Evolutionary conservation across 2,797 vertebrate species (phyloP).

Genomic region (Phylloscopus collybita): DNA sequence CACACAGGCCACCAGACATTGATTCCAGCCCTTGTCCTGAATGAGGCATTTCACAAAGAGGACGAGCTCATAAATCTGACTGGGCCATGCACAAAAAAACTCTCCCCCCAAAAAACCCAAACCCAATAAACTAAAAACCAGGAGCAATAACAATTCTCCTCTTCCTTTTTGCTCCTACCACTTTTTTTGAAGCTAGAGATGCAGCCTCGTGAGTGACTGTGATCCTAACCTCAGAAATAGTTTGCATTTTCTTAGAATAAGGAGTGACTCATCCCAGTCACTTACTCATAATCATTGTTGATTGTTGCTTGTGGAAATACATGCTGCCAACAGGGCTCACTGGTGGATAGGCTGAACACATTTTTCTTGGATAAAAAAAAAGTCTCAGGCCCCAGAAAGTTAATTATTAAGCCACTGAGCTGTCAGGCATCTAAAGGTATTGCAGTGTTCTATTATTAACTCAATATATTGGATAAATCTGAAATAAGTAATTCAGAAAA

Average conservation of each 20-base stretch:
- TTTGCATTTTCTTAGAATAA: slow-evolving; percentile 58
- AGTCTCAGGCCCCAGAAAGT: background rate
- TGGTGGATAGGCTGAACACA: background rate
- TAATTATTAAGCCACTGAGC: slow-evolving; percentile 39
- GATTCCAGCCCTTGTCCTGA: slow-evolving; percentile 15
- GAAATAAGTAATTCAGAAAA: background rate
- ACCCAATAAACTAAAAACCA: background rate
- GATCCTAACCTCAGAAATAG: slow-evolving; percentile 43
- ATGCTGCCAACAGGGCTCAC: slow-evolving; percentile 7
- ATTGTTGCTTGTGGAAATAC: slow-evolving; percentile 16
- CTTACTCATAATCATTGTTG: slow-evolving; percentile 31
- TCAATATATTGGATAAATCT: background rate
- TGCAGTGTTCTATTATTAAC: background rate
- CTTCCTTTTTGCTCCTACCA: background rate
- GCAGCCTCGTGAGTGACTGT: background rate
- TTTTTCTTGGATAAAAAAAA: slow-evolving; percentile 43
- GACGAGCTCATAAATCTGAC: background rate
- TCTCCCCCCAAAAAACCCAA: background rate
- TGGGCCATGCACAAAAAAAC: background rate
- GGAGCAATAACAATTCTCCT: background rate
- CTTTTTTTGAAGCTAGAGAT: background rate
- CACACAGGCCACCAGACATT: background rate
- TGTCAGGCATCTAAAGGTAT: background rate
- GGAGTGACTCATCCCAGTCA: slow-evolving; percentile 46
- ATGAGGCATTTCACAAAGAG: background rate